Percentiles rank a stretch among this genome's conserved stretches.
These are phyloP conservation scores for Phallusia fumigata DNA, from an alignment of 23 tunicate genomes.

Conservation along the genomic window DNA sequence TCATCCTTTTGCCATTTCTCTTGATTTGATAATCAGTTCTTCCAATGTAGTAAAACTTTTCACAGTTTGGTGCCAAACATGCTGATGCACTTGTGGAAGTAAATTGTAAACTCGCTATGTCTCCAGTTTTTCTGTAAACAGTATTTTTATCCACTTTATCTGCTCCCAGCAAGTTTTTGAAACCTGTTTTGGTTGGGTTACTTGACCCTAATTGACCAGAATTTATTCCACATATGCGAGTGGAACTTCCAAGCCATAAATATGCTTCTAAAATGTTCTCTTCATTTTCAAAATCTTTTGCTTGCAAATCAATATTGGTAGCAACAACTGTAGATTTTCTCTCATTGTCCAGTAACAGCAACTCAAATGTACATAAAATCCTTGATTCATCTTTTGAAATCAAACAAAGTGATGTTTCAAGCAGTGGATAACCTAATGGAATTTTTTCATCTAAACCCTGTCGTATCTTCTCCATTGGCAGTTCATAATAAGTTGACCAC, in stretches of 20 bases:
- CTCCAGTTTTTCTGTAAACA: conserved; percentile 41
- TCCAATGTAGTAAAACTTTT: conserved; percentile 40
- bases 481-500: conserved; percentile 65
- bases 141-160: neutral
- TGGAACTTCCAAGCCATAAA: neutral
- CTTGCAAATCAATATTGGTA: neutral
- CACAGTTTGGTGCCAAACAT: neutral
- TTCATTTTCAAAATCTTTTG: neutral
- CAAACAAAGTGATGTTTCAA: conserved; percentile 46
- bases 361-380: neutral
- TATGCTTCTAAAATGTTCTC: neutral
- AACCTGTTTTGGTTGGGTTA: neutral
- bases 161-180: neutral
- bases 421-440: conserved; percentile 63
- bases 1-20: conserved; percentile 71
- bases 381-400: conserved; percentile 6
- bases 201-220: neutral
- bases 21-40: conserved; percentile 60
- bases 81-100: neutral
- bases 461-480: conserved; percentile 29
- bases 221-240: neutral
- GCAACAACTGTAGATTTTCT: neutral
- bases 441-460: conserved; percentile 8
- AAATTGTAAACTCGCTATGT: conserved; percentile 24
- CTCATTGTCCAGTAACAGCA: neutral